Evolutionary conservation across 2,888 invertebrate genomes (phyloP).

Genomic region (Teinopalpus imperialis): DNA sequence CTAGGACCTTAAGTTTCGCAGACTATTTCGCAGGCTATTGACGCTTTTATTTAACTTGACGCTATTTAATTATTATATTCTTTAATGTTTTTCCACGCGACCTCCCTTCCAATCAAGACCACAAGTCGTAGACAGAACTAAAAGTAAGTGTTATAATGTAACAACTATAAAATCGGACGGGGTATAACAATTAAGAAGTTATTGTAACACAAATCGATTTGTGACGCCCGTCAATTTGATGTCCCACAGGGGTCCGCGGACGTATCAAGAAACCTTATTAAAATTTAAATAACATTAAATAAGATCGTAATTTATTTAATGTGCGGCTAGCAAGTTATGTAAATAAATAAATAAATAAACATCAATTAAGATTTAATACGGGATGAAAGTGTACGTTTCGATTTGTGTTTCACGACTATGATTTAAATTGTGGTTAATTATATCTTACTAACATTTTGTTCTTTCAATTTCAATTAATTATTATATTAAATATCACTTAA

Average conservation of each 20-base stretch:
- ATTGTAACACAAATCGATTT: slow-evolving; percentile 60
- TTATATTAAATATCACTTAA: too few species aligned
- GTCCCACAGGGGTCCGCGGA: slow-evolving; percentile 18
- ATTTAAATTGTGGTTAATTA: too few species aligned
- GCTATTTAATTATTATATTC: too few species aligned
- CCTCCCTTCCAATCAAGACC: slow-evolving; percentile 45
- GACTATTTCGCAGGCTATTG: too few species aligned
- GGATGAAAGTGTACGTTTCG: neutral
- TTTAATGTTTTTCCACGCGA: slow-evolving; percentile 36
- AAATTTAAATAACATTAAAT: neutral
- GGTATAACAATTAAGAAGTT: slow-evolving; percentile 58
- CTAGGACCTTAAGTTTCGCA: too few species aligned
- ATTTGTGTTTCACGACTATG: too few species aligned
- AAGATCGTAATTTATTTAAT: neutral
- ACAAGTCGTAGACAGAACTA: slow-evolving; percentile 32
- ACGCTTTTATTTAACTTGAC: too few species aligned
- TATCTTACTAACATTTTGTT: too few species aligned
- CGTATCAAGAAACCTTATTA: slow-evolving; percentile 6
- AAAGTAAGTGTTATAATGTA: slow-evolving; percentile 27
- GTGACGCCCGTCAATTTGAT: slow-evolving; percentile 47
- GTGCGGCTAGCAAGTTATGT: too few species aligned
- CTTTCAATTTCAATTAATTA: too few species aligned
- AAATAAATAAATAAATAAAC: slow-evolving; percentile 6
- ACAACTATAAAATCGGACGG: slow-evolving; percentile 40
- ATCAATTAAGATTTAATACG: neutral